Evolutionary conservation across 2,888 invertebrate species (phyloP), one percentile per base, ranked within the genome.

Genomic region (Agrotis puta): DNA sequence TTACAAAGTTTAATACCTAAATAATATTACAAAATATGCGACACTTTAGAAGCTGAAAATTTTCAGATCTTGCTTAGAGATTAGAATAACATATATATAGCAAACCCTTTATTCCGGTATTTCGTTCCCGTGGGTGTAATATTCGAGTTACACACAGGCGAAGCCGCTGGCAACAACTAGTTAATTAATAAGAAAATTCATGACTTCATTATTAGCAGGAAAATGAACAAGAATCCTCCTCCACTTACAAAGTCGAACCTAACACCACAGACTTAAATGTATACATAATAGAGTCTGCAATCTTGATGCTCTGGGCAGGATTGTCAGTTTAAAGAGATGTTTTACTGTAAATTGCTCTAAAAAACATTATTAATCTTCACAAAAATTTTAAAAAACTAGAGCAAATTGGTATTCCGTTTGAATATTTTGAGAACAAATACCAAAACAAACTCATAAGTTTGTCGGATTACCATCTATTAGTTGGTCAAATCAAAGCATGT

Each of bases 221-320:
- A 76, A 70, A 74, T 57, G 16, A 63, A 57, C 72, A 63, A 58
- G 48, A 58, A 53, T 27, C n/a, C n/a, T 63, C 39, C n/a, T 62
- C 20, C 14, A n/a, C 48, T 48, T 56, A 22, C 33, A 22, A 62
- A 65, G 39, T 59, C 39, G n/a, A 53, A 47, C 33, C 43, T 18
- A 51, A 57, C 51, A 62, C 58, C 53, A 18, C 57, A 77, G 62
- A 48, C 70, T 58, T 5, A 22, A 18, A 58, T 18, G 18, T 56
- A n/a, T 6, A 13, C 33, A 57, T 9, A 50, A 13, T 22, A 50
- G 27, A 50, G 53, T 65, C 20, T 65, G n/a, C 47, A 58, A 39
- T 20, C 33, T 58, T 24, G 13, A 62, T 13, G 47, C 56, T 63
- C 16, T 20, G 3, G 7, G 9, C 6, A 4, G 22, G 39, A 27